Conservation (phyloP, 2,797 vertebrate genomes). For the Diglossa cyanea region DNA sequence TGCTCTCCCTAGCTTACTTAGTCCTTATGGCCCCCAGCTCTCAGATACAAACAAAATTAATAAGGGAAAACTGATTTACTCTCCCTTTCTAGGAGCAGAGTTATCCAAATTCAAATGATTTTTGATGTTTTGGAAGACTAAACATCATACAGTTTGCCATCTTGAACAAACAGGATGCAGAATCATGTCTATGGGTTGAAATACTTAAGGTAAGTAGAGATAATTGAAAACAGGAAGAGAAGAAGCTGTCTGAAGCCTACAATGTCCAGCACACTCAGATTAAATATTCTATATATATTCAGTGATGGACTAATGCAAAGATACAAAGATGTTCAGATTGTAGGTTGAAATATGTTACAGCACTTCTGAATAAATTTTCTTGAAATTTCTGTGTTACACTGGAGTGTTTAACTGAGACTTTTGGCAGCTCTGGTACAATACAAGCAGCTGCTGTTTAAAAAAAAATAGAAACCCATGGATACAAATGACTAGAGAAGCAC, state of each 20-base stretch:
- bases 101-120: not conserved
- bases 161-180: not conserved
- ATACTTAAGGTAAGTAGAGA: not conserved
- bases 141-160: no score
- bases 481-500: not conserved
- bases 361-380: not conserved
- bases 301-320: not conserved
- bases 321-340: not conserved
- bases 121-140: not conserved
- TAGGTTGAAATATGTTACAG: not conserved
- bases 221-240: not conserved
- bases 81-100: not conserved
- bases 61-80: not conserved
- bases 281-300: not conserved
- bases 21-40: rapidly evolving
- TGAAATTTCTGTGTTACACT: not conserved
- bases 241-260: not conserved
- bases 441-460: not conserved
- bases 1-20: not conserved
- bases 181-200: not conserved
- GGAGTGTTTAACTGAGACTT: not conserved
- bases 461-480: not conserved
- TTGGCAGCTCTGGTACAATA: not conserved
- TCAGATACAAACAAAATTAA: not conserved
- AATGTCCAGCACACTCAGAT: not conserved